Conservation (phyloP, 2,797 vertebrate species). For the Mus caroli region DNA sequence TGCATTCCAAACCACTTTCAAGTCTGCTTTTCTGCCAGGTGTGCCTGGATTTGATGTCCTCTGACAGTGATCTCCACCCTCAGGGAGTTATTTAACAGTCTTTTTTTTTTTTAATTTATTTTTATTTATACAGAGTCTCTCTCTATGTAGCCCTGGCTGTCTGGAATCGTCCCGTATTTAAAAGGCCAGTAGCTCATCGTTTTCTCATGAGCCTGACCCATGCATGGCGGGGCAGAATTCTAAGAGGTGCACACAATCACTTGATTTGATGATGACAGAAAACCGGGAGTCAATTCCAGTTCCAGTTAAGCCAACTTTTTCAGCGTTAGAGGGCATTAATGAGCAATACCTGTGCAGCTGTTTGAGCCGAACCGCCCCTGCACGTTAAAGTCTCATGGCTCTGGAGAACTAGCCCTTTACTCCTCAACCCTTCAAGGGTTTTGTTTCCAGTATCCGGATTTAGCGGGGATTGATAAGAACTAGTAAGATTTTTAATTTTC, state of each 20-base stretch:
- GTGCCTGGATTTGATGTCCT: not conserved
- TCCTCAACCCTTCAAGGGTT: not conserved
- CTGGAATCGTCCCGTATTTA: not conserved
- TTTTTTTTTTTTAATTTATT: not conserved
- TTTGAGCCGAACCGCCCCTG: not conserved
- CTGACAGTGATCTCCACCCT: not conserved
- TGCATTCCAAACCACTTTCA: not conserved
- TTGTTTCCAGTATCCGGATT: not conserved
- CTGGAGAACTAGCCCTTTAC: not conserved
- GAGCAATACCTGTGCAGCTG: not conserved
- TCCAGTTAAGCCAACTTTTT: not conserved
- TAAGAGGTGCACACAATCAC: not conserved
- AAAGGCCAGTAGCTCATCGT: not conserved
- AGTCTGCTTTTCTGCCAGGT: not conserved
- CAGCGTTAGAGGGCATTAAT: not conserved
- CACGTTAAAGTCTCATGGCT: not conserved
- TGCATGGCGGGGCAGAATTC: not conserved
- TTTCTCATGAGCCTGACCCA: not conserved
- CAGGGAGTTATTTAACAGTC: not conserved
- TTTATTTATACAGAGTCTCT: not conserved
- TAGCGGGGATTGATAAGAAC: not conserved
- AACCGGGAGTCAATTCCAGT: not conserved
- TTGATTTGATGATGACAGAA: slow-evolving; percentile 21
- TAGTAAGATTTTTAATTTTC: not conserved
- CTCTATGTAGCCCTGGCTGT: not conserved